Conservation (phyloP, 2,113 vertebrate genomes). For the Paedocypris sp. region DNA sequence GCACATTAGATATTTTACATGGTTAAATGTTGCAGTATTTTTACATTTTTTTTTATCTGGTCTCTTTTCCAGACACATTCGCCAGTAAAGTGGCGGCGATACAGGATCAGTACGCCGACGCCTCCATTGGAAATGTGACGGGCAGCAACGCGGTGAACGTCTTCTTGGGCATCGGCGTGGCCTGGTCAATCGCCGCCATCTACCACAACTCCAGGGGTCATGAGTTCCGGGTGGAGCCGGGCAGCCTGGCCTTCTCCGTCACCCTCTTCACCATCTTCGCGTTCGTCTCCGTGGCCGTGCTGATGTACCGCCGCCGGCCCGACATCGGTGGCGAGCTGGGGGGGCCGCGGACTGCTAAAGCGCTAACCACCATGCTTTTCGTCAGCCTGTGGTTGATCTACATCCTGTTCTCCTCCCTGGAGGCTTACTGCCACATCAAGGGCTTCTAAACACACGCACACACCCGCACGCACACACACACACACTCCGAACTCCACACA, state of each 20-base stretch:
- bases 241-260: conserved; percentile 94
- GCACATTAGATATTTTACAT: background rate
- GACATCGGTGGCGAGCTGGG: conserved; percentile 97
- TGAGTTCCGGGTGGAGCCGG: conserved; percentile 80
- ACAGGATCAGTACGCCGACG: conserved; percentile 95
- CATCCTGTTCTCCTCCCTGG: conserved; percentile 98
- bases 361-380: conserved; percentile 83
- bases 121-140: conserved; percentile 95
- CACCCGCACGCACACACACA: background rate
- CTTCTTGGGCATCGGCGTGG: conserved; percentile 97
- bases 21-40: background rate
- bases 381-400: conserved; percentile 96
- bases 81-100: conserved; percentile 97
- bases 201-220: conserved; percentile 75
- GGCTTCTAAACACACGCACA: conserved; percentile 33
- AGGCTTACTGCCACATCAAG: conserved; percentile 93
- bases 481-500: conserved; percentile 6
- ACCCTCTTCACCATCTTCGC: conserved; percentile 99
- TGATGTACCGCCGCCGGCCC: conserved; percentile 92
- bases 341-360: conserved; percentile 95
- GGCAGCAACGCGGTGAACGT: conserved; percentile 97
- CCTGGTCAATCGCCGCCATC: conserved; percentile 97
- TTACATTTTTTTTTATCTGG: background rate
- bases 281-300: conserved; percentile 82
- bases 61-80: conserved; percentile 75